phyloP scores from a whole-genome alignment of 2,888 invertebrate genomes.

The Parochlus steinenii region DNA sequence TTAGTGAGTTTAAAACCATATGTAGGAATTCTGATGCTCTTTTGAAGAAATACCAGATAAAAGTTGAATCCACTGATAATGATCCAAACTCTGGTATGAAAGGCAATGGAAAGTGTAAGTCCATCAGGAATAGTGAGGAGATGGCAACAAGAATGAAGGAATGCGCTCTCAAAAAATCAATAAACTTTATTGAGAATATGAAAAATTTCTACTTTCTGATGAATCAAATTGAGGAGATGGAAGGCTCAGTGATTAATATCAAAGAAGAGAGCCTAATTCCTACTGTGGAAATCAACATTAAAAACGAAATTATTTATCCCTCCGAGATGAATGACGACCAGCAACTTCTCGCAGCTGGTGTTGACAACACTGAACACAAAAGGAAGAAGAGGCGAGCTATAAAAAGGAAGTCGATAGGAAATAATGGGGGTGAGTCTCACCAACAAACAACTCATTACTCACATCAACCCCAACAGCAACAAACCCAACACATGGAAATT shows the following conservation, averaged over 20 bases:
- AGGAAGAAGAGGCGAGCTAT: constrained; percentile 5
- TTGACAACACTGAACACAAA: constrained; percentile 6
- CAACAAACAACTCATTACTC: too few relatives aligned
- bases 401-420: constrained; percentile 6
- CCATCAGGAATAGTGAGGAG: constrained; percentile 8
- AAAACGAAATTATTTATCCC: constrained; percentile 11
- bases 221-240: constrained; percentile 9
- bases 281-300: constrained; percentile 10
- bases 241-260: constrained; percentile 8
- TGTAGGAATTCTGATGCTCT: constrained; percentile 5
- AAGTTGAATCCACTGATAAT: constrained; percentile 2
- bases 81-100: constrained; percentile 2
- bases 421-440: too few relatives aligned
- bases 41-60: constrained; percentile 11
- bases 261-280: too few relatives aligned
- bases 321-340: constrained; percentile 10
- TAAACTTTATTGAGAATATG: constrained; percentile 11
- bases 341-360: neutral
- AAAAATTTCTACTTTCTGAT: constrained; percentile 11
- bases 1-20: constrained; percentile 9
- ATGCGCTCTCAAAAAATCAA: constrained; percentile 8
- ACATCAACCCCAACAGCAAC: too few relatives aligned
- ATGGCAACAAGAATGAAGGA: constrained; percentile 11
- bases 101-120: constrained; percentile 11
- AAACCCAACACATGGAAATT: constrained; percentile 11